phyloP scores from a whole-genome alignment of 2,797 vertebrate species.

The Erethizon dorsatum region DNA sequence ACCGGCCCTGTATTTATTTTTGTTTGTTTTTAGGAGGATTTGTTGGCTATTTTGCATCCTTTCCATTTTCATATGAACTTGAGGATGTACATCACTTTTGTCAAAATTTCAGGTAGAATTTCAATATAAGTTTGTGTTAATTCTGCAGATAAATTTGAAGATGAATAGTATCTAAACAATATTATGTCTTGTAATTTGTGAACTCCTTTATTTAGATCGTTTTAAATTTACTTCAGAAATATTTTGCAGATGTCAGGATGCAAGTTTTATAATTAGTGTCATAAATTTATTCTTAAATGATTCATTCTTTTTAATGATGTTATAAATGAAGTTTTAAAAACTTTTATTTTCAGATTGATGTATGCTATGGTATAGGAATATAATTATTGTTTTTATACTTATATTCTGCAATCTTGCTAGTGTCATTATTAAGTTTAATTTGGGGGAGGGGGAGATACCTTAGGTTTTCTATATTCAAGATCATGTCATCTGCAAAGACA shows the following conservation, averaged over 20 bases:
- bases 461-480: background rate
- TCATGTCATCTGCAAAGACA: background rate
- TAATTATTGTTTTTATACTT: background rate
- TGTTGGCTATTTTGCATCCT: background rate
- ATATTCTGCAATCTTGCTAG: background rate
- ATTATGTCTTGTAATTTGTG: background rate
- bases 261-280: background rate
- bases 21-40: background rate
- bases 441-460: background rate
- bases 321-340: background rate
- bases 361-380: background rate
- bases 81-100: background rate
- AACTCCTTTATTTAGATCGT: background rate
- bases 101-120: background rate
- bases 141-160: background rate
- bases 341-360: constrained; percentile 2
- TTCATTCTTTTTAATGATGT: background rate
- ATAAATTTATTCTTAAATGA: constrained; percentile 25
- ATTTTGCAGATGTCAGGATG: background rate
- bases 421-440: background rate
- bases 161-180: background rate
- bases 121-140: background rate
- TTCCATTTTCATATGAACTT: background rate
- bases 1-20: background rate
- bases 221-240: background rate